These are phyloP conservation scores for Erpornis zantholeuca DNA, from an alignment of 2,113 vertebrate species.

Conservation along the genomic window DNA sequence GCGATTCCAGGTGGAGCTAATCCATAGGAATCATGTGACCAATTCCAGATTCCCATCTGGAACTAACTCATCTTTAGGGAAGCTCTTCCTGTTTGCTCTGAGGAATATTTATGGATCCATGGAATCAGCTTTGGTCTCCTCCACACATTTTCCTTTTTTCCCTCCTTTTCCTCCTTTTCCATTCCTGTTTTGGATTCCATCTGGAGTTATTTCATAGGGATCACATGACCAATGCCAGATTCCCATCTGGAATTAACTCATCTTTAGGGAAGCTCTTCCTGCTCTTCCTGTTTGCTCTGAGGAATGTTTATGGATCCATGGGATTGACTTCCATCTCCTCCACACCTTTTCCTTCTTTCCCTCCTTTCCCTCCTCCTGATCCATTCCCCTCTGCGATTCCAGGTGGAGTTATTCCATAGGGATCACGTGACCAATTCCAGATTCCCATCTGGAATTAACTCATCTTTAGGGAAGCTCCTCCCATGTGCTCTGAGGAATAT, in stretches of 20 bases:
- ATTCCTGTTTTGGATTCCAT: neutral
- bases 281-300: too few species aligned
- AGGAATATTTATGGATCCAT: too few species aligned
- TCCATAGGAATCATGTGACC: constrained; percentile 93
- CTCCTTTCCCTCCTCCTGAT: too few species aligned
- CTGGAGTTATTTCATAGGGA: too few species aligned
- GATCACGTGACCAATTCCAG: too few species aligned
- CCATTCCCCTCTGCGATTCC: neutral
- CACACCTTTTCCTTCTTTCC: neutral
- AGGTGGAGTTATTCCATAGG: too few species aligned
- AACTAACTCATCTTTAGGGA: neutral
- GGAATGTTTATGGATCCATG: too few species aligned
- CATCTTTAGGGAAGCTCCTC: neutral
- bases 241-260: neutral
- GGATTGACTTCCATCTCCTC: neutral
- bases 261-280: neutral
- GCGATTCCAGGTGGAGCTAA: constrained; percentile 83
- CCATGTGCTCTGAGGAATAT: too few species aligned
- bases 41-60: constrained; percentile 51
- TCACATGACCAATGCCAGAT: neutral
- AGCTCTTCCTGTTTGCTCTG: neutral
- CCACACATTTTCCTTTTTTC: neutral
- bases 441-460: neutral
- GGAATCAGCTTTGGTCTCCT: neutral
- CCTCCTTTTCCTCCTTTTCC: too few species aligned